Evolutionary conservation across 1,140 invertebrate genomes (phyloP), one percentile per base, ranked within the genome.

Genomic region (Wiebesia pumilae): DNA sequence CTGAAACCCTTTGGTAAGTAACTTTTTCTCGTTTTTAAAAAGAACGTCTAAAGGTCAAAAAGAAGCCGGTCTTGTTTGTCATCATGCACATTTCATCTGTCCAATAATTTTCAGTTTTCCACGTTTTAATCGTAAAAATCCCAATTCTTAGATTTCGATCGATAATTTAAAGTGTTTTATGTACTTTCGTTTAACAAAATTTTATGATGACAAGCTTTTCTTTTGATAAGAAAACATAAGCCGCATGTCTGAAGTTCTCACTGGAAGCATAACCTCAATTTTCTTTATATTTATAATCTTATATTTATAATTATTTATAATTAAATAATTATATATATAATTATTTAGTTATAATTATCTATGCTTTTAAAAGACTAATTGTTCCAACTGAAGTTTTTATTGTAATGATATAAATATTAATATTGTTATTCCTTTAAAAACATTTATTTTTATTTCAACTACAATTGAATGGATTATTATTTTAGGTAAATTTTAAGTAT

Each of bases 1-100:
- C 73, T 84, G 16, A 87, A 89, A 87, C 87, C 88, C 47, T 69
- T 88, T 38, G 89, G 91, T 89, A 40, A 89, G 87, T 86, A 65
- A 71, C 51, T 79, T 35, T 7, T 30, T 21, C 54, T 65, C 7
- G 33, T 75, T 47, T 30, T n/a, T 75, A 77, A 33, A 40, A 43
- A 54, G 51, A 83, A 80, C 38, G 67, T 35, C 3, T 30, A 27
- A 65, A 0, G 19, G 35, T 84, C 0, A 40, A n/a, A 3, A 80
- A 67, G 24, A 65, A 16, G 27, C 40, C 27, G 21, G 6, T 51
- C 24, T 27, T 19, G 9, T 2, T 38, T 0, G 12, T 33, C 35
- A 54, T 69, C 43, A 58, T 9, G 19, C 27, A n/a, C 40, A 16
- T 38, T 40, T 35, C 24, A 24, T 38, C 33, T 24, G 0, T 30